phyloP scores from a whole-genome alignment of 1,140 invertebrate species.

The Eupeodes corollae region DNA sequence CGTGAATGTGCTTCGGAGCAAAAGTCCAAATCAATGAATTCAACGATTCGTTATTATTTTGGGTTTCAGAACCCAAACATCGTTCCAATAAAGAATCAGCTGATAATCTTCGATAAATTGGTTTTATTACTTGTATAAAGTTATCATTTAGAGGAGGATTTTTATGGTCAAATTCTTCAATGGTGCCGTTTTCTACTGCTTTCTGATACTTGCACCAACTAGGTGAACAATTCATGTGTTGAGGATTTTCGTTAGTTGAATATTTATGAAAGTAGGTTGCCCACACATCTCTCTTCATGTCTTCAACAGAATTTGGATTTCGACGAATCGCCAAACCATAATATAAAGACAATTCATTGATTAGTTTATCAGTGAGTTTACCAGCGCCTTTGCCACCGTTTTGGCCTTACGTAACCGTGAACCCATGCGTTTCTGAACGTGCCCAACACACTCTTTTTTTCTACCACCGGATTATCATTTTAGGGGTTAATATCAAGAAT shows the following conservation, averaged over 20 bases:
- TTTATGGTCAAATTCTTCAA: neutral
- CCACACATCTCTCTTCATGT: conserved; percentile 20
- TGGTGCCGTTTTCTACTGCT: neutral
- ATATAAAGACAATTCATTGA: conserved; percentile 14
- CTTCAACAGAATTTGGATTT: conserved; percentile 12
- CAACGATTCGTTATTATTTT: neutral
- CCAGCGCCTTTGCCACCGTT: conserved; percentile 1
- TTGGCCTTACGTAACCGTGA: neutral
- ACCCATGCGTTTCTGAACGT: conserved; percentile 6
- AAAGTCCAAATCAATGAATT: neutral
- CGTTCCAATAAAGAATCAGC: neutral
- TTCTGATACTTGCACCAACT: conserved; percentile 14
- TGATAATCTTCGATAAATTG: neutral
- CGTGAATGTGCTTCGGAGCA: neutral
- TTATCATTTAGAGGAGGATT: neutral
- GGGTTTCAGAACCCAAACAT: neutral
- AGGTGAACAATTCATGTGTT: conserved; percentile 14
- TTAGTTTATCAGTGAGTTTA: conserved; percentile 13
- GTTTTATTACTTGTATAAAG: neutral
- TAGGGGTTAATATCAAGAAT: conserved; percentile 12
- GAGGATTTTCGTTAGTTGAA: conserved; percentile 17
- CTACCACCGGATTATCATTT: conserved; percentile 3
- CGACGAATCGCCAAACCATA: conserved; percentile 21
- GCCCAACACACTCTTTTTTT: conserved; percentile 6
- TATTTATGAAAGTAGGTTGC: conserved; percentile 15